Percentiles rank a stretch among this genome's conserved stretches.
Conservation (phyloP, 1,140 invertebrate genomes). For the Plutomurus gul region DNA sequence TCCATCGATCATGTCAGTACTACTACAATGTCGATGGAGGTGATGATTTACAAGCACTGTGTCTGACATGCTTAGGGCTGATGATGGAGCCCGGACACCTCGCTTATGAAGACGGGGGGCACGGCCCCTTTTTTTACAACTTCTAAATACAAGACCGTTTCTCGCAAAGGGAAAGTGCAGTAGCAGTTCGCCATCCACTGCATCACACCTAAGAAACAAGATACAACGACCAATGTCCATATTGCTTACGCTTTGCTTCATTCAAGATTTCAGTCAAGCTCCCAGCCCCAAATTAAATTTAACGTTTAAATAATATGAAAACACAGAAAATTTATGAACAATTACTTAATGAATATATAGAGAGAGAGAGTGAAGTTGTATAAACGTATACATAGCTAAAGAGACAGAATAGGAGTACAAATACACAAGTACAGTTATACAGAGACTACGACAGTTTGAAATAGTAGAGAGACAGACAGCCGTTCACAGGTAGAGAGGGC, state of each 20-base stretch:
- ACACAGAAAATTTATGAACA: not conserved
- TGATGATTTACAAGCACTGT: slow-evolving; percentile 23
- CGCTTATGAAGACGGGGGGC: slow-evolving; percentile 40
- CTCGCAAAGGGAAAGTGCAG: slow-evolving; percentile 13
- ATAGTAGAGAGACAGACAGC: too few species aligned
- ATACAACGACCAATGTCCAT: slow-evolving; percentile 34
- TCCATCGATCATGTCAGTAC: not conserved
- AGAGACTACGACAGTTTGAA: not conserved
- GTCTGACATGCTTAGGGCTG: slow-evolving; percentile 32
- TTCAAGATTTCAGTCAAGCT: slow-evolving; percentile 13
- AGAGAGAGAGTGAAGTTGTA: too few species aligned
- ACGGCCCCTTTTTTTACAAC: slow-evolving; percentile 26
- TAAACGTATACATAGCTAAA: not conserved
- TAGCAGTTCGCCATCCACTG: slow-evolving; percentile 30
- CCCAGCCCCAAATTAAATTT: not conserved
- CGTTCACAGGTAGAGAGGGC: too few species aligned
- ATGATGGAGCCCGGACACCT: slow-evolving; percentile 24
- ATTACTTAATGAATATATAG: not conserved
- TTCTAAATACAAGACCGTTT: slow-evolving; percentile 31
- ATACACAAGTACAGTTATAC: not conserved
- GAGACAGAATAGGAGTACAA: not conserved
- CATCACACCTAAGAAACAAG: slow-evolving; percentile 36
- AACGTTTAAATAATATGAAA: not conserved
- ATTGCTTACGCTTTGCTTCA: slow-evolving; percentile 9
- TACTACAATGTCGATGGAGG: slow-evolving; percentile 15